Conservation (phyloP, 2,888 invertebrate species). For the Allolobophora icterica region DNA sequence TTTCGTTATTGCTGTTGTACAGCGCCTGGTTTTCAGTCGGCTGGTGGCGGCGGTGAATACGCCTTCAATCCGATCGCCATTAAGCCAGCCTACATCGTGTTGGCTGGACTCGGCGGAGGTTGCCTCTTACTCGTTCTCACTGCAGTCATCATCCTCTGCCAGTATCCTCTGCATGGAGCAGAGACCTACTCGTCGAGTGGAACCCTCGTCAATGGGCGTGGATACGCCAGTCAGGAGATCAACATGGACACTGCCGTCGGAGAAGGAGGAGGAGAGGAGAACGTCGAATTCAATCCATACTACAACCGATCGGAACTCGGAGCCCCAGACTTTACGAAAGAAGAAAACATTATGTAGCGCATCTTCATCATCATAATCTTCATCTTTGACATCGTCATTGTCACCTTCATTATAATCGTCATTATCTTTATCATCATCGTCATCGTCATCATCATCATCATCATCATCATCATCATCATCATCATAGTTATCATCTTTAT, state of each 20-base stretch:
- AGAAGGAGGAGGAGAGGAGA: neutral
- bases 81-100: constrained; percentile 36
- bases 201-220: neutral
- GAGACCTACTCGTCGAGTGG: neutral
- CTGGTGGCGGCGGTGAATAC: neutral
- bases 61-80: neutral
- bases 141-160: constrained; percentile 33
- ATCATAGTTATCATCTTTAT: neutral
- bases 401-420: too few relatives aligned
- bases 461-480: neutral
- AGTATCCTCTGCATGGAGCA: constrained; percentile 29
- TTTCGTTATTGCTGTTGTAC: neutral
- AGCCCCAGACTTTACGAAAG: constrained; percentile 23
- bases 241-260: neutral
- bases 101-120: constrained; percentile 34
- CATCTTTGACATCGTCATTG: too few relatives aligned
- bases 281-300: constrained; percentile 19
- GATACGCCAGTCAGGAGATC: constrained; percentile 8
- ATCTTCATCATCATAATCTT: neutral
- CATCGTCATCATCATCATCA: neutral
- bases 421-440: too few relatives aligned
- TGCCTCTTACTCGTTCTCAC: constrained; percentile 29
- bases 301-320: constrained; percentile 3
- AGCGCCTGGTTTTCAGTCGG: neutral
- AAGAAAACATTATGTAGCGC: constrained; percentile 20